Percentiles rank a stretch among this genome's conserved stretches.
Conservation (phyloP, 2,888 invertebrate species). For the Omphaloscelis lunosa region DNA sequence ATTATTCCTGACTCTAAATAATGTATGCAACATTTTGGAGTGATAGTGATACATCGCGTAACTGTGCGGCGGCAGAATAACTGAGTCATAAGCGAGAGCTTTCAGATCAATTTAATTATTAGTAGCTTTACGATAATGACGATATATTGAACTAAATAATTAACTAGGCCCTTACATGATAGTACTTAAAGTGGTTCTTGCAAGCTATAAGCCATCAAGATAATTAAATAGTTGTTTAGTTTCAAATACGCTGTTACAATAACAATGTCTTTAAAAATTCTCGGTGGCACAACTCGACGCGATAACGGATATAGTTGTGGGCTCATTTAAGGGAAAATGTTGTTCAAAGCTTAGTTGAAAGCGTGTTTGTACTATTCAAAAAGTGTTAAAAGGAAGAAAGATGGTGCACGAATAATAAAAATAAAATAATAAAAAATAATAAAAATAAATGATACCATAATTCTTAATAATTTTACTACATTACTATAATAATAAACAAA, state of each 20-base stretch:
- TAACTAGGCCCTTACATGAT: conserved; percentile 7
- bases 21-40: conserved; percentile 48
- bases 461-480: too few species aligned
- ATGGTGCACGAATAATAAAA: not conserved
- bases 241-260: not conserved
- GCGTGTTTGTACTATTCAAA: not conserved
- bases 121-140: conserved; percentile 22
- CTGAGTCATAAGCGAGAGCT: conserved; percentile 11
- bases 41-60: conserved; percentile 20
- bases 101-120: conserved; percentile 32
- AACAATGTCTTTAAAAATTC: not conserved
- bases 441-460: too few species aligned
- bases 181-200: conserved; percentile 2
- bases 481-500: too few species aligned
- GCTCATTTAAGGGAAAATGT: not conserved
- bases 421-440: too few species aligned
- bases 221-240: not conserved
- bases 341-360: not conserved
- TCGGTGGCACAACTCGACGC: not conserved
- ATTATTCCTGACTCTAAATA: conserved; percentile 37
- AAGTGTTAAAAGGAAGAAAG: not conserved
- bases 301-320: too few species aligned
- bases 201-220: not conserved
- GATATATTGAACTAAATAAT: conserved; percentile 36
- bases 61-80: conserved; percentile 9